These are phyloP conservation scores for Morone chrysops DNA, from an alignment of 2,113 vertebrate genomes.

Conservation along the genomic window DNA sequence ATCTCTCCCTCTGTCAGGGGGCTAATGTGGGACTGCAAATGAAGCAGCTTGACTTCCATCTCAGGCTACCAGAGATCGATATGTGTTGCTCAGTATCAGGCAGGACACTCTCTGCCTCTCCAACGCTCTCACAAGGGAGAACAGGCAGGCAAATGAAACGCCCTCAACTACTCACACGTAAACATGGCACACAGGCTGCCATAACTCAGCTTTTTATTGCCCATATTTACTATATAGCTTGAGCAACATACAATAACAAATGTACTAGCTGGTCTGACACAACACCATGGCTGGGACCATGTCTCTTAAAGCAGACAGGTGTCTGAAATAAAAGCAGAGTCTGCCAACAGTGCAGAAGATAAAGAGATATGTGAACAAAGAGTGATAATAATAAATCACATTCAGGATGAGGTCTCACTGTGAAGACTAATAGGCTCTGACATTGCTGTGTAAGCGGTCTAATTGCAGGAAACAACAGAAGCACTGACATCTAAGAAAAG, in stretches of 20 bases:
- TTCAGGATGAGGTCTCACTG: slow-evolving; percentile 47
- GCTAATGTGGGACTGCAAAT: slow-evolving; percentile 79
- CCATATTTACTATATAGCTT: slow-evolving; percentile 70
- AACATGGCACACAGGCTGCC: slow-evolving; percentile 46
- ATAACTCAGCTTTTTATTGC: slow-evolving; percentile 74
- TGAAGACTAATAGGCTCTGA: slow-evolving; percentile 54
- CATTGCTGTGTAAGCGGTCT: slow-evolving; percentile 52
- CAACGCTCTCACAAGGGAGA: slow-evolving; percentile 53
- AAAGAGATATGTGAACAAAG: slow-evolving; percentile 63
- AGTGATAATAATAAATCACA: slow-evolving; percentile 59
- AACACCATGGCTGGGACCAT: slow-evolving; percentile 30
- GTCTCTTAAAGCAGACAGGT: slow-evolving; percentile 66
- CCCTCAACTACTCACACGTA: slow-evolving; percentile 61
- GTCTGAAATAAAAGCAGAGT: slow-evolving; percentile 56
- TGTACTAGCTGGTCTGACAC: slow-evolving; percentile 61
- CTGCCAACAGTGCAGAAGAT: slow-evolving; percentile 44
- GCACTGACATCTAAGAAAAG: slow-evolving; percentile 47
- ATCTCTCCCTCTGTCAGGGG: slow-evolving; percentile 62
- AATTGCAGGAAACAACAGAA: slow-evolving; percentile 70
- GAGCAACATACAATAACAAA: slow-evolving; percentile 73
- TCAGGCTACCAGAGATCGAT: slow-evolving; percentile 80
- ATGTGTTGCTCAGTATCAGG: slow-evolving; percentile 78
- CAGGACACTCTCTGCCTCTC: slow-evolving; percentile 63
- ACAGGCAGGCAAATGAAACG: slow-evolving; percentile 64
- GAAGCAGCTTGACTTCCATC: slow-evolving; percentile 82